Base-by-base conservation (phyloP, 1,140 invertebrate genomes). In the Sitophilus oryzae region DNA sequence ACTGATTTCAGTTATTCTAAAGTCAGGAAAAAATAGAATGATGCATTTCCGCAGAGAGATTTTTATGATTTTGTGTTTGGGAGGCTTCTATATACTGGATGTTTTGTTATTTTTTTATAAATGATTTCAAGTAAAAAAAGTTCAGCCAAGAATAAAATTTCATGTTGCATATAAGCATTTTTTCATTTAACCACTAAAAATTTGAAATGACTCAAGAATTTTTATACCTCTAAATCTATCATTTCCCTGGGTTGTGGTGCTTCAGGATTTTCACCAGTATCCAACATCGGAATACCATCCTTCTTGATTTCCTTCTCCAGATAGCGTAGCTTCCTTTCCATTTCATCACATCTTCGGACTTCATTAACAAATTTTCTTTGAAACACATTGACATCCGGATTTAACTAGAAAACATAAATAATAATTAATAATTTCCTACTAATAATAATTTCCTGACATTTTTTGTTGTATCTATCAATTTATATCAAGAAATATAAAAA, bases 271-370 rank as follows among this genome's bases (percentile, higher is more conserved):
- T 99, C 96, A 1, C 93, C 94, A 1, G 93, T 93, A 66, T 98
- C 95, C 70, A 96, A 70, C 87, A 98, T 96, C 0, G 92, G 92
- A 59, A 99, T 96, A 4, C 83, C 89, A 77, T 99, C 96, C 66
- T 96, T 97, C 61, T 93, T 91, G 58, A 99, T 97, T 76, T 99
- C 96, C 68, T 95, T 96, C 71, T 99, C 96, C 66, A 99, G 73
- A 70, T 96, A 99, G 6, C 93, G 84, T 25, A 96, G 75, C 71
- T 95, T 95, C 22, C 93, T 79, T 74, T 96, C 93, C 92, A 96
- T 95, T 76, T 96, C 93, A 77, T 96, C 92, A 70, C 93, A 95
- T 2, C 93, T 82, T 10, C 92, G 81, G 21, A 96, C 90, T 74
- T 96, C 93, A 74, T 93, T 93, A 36, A 95, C 91, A 74, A 94